Evolutionary conservation across 2,888 invertebrate species (phyloP), one percentile per base, ranked within the genome.

Genomic region (Athetis lepigone): DNA sequence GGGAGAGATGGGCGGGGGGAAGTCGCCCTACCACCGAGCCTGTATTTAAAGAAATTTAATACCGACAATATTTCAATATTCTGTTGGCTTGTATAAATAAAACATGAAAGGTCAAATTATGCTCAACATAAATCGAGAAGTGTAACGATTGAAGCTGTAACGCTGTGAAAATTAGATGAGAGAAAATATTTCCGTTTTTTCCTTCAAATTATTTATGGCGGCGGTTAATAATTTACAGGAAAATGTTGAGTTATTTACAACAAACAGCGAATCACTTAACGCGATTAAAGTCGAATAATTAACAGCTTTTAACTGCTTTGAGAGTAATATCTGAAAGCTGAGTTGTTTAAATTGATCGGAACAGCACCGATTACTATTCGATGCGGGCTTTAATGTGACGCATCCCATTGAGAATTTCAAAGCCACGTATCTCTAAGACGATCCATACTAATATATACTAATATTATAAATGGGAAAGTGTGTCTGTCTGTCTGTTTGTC

Each of bases 31-130:
- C 62, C 56, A 60, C 43, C 51, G 47, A 55, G 47, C 47, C 66
- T 70, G 47, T 80, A 78, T 72, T 69, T 74, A 75, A 73, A 75
- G 70, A 76, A 64, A 76, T 75, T 68, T 58, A 69, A 77, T 65
- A 63, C 73, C 54, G 37, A 59, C 64, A 54, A 57, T 70, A 73
- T 68, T 73, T 69, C 56, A 72, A 73, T 70, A 73, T 63, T 59
- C 64, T 42, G 51, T 42, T 56, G 29, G 47, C 63, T 64, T 75
- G 47, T 65, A 56, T 69, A 62, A 70, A 71, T 79, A 71, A 67
- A 74, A 78, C 52, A 61, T 66, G 58, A 75, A 71, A 67, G 54
- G 40, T 67, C 57, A 54, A 60, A 71, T 76, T 67, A 68, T 57
- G 46, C 54, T 51, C 40, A 62, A 68, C 50, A 51, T 66, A 50